Evolutionary conservation across 1,140 invertebrate species (phyloP), one percentile per base, ranked within the genome.

Genomic region (Bombus terrestris): DNA sequence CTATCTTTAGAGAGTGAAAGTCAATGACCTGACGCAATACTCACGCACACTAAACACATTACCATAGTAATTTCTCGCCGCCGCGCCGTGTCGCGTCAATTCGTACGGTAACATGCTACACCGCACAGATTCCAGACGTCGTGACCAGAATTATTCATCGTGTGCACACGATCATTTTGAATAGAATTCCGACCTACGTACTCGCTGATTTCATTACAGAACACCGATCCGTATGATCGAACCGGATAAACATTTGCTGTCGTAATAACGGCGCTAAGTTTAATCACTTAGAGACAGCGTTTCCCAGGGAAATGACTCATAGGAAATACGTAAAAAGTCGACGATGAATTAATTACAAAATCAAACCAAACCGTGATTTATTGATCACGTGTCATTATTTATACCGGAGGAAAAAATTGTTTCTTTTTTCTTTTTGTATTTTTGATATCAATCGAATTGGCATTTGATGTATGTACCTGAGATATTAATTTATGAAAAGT

Each of bases 21-120:
- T 81, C 89, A 89, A 88, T 81, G 86, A 85, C 89, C 88, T 93
- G 91, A 93, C 85, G 92, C 89, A 94, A 94, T 91, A 88, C 83
- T 91, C 92, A 88, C 88, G 86, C 90, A 92, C 87, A 86, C 90
- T 85, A 92, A 91, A 93, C 90, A 83, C 86, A 92, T 91, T 93
- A 92, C 89, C 88, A 89, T 91, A 87, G 85, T 71, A 85, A 90
- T 89, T 89, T 86, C 87, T 89, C 88, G 84, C 80, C 47, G 18
- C 47, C 83, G 88, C 80, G n/a, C 18, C 53, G 18, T 22, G 47
- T 0, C 83, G 88, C 80, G n/a, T 18, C 53, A 37, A 59, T 85
- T 66, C 66, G 41, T 81, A 43, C 75, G 32, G 88, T 77, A 78
- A 86, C 74, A 59, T 80, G 87, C 69, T 83, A 76, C 43, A 82